Base-by-base conservation (phyloP, 2,113 vertebrate species). In the Dicerorhinus sumatrensis region DNA sequence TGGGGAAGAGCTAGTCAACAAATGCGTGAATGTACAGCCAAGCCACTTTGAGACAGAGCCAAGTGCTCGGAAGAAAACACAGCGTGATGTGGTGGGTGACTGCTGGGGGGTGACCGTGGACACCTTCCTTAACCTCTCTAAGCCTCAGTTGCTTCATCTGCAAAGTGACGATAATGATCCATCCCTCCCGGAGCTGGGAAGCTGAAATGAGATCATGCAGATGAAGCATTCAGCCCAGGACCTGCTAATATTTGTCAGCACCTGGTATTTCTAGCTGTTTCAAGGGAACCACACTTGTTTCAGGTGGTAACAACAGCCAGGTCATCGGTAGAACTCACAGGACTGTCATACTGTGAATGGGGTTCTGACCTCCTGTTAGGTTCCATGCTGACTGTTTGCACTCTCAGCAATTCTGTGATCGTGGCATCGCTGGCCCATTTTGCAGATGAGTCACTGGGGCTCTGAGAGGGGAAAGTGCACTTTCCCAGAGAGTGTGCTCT, bases 141-240 rank as follows among this genome's bases (percentile, higher is more conserved):
- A 18, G 63, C 63, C 11, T 70, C 5, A 31, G 63, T 21, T 29
- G 18, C 36, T 17, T 60, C 54, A n/a, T 70, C 51, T 70, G 51
- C 51, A 82, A 2, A n/a, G 1, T 6, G 51, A 39, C 20, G 29
- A 10, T 60, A 62, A 20, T 56, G 17, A 14, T 23, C 18, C 42
- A 21, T 3, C 46, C 23, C 13, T 42, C n/a, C 27, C 13, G 0
- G 1, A 3, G 8, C n/a, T 25, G 20, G 18, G 62, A 6, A 12
- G 29, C 12, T 12, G 36, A 46, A 70, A 46, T 46, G 77, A 82
- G 54, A 12, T 48, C 46, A 8, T 2, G 65, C n/a, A 33, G 0
- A 1, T 7, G 27, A 80, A 6, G 48, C 48, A 4, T 16, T 42
- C 16, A 16, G 36, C 51, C 27, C 29, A 29, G 21, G 65, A 42